Percentiles rank a stretch among this genome's conserved stretches.
phyloP scores from a whole-genome alignment of 92 coral and sea anemone species.

The Anthopleura xanthogrammica region DNA sequence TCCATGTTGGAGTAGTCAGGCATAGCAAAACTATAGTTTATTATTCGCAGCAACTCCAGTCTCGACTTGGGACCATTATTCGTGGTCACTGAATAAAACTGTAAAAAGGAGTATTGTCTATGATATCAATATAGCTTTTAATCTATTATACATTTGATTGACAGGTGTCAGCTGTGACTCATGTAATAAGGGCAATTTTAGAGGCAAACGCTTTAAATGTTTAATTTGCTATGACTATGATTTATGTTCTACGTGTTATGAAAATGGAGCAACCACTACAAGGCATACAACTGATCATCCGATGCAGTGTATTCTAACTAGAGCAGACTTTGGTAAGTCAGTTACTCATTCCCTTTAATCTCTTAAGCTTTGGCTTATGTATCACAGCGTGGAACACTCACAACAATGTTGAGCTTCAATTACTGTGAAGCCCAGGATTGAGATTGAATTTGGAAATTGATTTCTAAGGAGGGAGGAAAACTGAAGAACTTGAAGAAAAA shows the following conservation, averaged over 20 bases:
- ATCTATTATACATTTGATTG: not conserved
- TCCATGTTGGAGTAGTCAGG: too few species aligned
- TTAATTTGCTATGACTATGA: conserved; percentile 97
- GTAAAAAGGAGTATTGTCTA: not conserved
- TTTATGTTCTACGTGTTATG: conserved; percentile 92
- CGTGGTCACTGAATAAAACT: too few species aligned
- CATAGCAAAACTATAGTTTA: too few species aligned
- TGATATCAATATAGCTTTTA: not conserved
- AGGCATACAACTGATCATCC: conserved; percentile 97
- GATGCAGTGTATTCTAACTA: conserved; percentile 96
- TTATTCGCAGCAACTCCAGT: too few species aligned
- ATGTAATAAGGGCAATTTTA: conserved; percentile 91
- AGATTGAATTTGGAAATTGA: too few species aligned
- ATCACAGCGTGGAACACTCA: too few species aligned
- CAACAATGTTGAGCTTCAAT: too few species aligned
- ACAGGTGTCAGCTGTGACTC: conserved; percentile 99
- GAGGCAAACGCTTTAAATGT: conserved; percentile 96
- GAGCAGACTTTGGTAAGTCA: conserved; percentile 92
- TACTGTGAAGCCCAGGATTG: too few species aligned
- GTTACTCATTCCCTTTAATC: not conserved
- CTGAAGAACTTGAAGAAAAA: too few species aligned
- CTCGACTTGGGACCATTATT: too few species aligned
- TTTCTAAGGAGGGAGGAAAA: too few species aligned
- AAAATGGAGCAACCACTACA: conserved; percentile 96
- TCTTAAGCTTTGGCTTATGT: too few species aligned